Conservation (phyloP, 2,797 vertebrate genomes). For the Dendrocincla fuliginosa region DNA sequence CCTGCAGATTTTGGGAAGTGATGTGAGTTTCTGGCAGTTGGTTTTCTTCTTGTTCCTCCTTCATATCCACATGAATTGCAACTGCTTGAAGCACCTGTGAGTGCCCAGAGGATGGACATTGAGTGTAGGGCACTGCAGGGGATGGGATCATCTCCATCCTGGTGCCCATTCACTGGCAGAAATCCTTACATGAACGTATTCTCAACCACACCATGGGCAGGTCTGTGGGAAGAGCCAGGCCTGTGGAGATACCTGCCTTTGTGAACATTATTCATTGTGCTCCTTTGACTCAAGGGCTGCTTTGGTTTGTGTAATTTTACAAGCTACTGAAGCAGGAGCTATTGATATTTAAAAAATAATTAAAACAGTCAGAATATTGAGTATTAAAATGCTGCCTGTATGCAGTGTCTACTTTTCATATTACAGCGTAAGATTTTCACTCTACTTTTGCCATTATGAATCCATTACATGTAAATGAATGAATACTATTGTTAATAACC, state of each 20-base stretch:
- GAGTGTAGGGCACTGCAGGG: accelerated
- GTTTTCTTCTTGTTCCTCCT: neutral
- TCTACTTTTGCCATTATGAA: constrained; percentile 67
- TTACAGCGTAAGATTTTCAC: constrained; percentile 46
- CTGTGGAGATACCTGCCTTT: neutral
- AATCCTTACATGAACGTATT: neutral
- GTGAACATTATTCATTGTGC: neutral
- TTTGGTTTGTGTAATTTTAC: constrained; percentile 59
- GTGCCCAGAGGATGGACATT: accelerated
- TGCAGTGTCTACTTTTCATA: constrained; percentile 61
- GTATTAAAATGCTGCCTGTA: constrained; percentile 62
- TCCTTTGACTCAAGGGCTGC: constrained; percentile 32
- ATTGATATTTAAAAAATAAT: constrained; percentile 69
- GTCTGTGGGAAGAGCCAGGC: neutral
- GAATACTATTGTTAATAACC: constrained; percentile 70
- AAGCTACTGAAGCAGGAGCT: constrained; percentile 64
- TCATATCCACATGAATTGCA: neutral
- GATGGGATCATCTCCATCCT: neutral
- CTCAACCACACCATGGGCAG: neutral
- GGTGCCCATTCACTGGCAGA: neutral
- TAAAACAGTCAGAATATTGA: constrained; percentile 59
- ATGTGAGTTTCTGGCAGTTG: neutral
- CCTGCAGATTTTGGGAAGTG: neutral
- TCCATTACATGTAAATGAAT: constrained; percentile 70
- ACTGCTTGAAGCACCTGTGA: neutral